Conservation (phyloP, 1,140 invertebrate genomes). For the Drosophila eugracilis region DNA sequence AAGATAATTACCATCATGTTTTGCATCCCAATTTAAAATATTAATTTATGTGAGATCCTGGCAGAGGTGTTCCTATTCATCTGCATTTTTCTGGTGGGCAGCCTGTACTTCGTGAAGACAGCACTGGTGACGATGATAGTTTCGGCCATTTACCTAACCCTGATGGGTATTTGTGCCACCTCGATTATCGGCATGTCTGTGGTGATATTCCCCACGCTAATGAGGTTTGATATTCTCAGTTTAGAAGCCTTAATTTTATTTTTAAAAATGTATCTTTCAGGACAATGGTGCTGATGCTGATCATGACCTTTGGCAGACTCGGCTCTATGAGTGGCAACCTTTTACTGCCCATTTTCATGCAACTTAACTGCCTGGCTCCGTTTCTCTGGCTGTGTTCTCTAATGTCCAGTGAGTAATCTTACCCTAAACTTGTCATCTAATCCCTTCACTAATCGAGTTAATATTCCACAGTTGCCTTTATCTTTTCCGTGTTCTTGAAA, state of each 20-base stretch:
- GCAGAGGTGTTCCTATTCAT: conserved; percentile 60
- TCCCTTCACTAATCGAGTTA: neutral
- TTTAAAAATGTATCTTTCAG: conserved; percentile 13
- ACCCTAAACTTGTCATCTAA: neutral
- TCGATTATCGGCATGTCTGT: conserved; percentile 86
- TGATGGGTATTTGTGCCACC: conserved; percentile 86
- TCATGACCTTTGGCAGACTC: conserved; percentile 69
- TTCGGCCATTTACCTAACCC: conserved; percentile 78
- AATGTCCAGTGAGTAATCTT: conserved; percentile 51
- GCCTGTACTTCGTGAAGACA: conserved; percentile 48
- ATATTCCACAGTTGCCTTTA: conserved; percentile 49
- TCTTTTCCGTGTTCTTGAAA: conserved; percentile 58
- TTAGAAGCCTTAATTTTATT: neutral
- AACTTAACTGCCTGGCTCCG: conserved; percentile 53
- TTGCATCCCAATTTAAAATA: neutral
- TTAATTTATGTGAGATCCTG: neutral
- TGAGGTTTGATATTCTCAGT: conserved; percentile 84
- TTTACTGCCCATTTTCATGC: conserved; percentile 57
- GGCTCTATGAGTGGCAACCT: conserved; percentile 65
- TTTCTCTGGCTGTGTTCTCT: conserved; percentile 56
- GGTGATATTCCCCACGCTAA: conserved; percentile 86
- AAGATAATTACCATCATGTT: too few species aligned
- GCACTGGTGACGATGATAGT: conserved; percentile 29
- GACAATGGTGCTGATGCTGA: conserved; percentile 70
- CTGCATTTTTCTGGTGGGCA: conserved; percentile 52